Conservation (phyloP, 2,797 vertebrate species). For the Lemur catta region DNA sequence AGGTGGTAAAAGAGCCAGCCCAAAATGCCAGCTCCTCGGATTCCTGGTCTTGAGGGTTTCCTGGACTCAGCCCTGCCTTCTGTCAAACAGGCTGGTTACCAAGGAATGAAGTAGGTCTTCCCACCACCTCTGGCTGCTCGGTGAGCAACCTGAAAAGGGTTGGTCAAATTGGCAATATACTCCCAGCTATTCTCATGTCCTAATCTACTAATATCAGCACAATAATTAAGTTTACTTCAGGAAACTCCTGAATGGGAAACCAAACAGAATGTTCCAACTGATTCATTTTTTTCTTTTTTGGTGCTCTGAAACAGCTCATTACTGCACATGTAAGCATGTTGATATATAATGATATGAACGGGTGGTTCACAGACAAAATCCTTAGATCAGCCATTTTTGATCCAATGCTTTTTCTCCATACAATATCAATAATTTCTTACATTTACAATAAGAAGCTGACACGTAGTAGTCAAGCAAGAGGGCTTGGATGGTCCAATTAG, state of each 20-base stretch:
- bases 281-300: not conserved
- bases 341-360: not conserved
- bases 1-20: not conserved
- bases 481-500: not conserved
- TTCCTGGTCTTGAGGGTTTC: not conserved
- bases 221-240: slow-evolving; percentile 46
- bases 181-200: not conserved
- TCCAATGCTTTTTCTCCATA: not conserved
- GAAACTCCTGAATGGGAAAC: slow-evolving; percentile 31
- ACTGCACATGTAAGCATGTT: not conserved
- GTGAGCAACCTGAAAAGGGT: not conserved
- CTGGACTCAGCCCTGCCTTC: not conserved
- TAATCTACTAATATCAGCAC: slow-evolving; percentile 44
- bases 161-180: not conserved
- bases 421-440: not conserved
- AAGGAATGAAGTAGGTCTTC: slow-evolving; percentile 15
- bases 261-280: not conserved
- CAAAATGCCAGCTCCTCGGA: not conserved
- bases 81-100: not conserved
- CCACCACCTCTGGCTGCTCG: not conserved
- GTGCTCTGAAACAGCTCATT: not conserved
- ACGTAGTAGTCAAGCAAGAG: not conserved
- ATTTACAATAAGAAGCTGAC: not conserved
- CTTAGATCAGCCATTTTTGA: not conserved
- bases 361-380: not conserved